phyloP scores from a whole-genome alignment of 2,113 vertebrate species.

The Grammomys dolichurus region DNA sequence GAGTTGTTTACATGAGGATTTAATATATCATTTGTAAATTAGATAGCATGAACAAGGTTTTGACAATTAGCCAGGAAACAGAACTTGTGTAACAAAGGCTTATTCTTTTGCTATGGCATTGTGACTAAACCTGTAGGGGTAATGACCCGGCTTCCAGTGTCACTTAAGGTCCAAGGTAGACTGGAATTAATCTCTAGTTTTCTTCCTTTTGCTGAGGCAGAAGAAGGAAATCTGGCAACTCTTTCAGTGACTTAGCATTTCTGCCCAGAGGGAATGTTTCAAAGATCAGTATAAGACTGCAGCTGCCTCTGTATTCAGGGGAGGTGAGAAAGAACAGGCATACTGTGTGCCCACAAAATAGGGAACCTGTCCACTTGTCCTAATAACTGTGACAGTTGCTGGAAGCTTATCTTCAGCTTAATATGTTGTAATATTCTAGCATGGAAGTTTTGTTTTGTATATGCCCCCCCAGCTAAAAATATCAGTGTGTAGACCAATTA shows the following conservation, averaged over 20 bases:
- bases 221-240: background rate
- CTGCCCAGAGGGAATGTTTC: background rate
- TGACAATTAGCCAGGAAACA: background rate
- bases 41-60: background rate
- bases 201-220: background rate
- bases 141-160: background rate
- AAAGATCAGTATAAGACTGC: background rate
- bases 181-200: background rate
- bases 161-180: background rate
- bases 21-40: background rate
- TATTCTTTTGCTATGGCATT: background rate
- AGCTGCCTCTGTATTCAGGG: background rate
- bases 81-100: background rate
- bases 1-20: background rate
- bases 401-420: background rate
- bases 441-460: background rate
- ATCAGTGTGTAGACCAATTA: background rate
- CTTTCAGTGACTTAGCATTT: background rate
- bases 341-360: background rate
- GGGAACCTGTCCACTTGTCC: background rate
- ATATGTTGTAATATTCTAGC: background rate
- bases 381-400: background rate
- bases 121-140: background rate
- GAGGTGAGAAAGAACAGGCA: background rate
- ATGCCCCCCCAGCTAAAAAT: background rate